Percentiles rank a stretch among this genome's conserved stretches.
These are phyloP conservation scores for Nannoperca obscura DNA, from an alignment of 2,797 vertebrate genomes.

Conservation along the genomic window DNA sequence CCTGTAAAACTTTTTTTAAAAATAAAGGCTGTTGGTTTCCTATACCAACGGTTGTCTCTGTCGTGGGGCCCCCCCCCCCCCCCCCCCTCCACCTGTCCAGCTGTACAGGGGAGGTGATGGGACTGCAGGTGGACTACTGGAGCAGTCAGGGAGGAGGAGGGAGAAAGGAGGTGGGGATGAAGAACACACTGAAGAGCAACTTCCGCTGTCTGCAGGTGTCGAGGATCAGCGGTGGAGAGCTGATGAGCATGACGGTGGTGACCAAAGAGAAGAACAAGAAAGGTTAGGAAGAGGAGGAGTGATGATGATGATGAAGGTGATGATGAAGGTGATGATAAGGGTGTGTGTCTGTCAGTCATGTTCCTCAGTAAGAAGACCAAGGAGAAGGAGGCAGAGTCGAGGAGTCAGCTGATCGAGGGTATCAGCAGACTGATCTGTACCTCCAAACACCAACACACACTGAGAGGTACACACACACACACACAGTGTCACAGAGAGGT, in stretches of 20 bases:
- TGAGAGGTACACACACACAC: conserved; percentile 72
- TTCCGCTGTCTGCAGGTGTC: conserved; percentile 83
- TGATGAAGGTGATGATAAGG: not conserved
- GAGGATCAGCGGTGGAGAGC: conserved; percentile 61
- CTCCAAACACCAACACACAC: conserved; percentile 84
- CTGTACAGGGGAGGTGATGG: conserved; percentile 79
- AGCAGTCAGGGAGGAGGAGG: conserved; percentile 65
- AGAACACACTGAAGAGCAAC: conserved; percentile 84
- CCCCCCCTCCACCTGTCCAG: conserved; percentile 40
- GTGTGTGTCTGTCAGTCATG: conserved; percentile 73
- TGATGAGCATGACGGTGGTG: conserved; percentile 85
- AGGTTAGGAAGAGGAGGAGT: conserved; percentile 59
- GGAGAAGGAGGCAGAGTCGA: conserved; percentile 82
- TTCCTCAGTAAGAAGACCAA: conserved; percentile 84
- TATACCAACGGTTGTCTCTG: not conserved
- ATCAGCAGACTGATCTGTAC: conserved; percentile 85
- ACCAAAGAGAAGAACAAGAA: conserved; percentile 86
- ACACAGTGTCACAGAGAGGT: conserved; percentile 5
- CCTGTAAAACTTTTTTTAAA: conserved; percentile 60
- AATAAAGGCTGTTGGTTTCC: not conserved
- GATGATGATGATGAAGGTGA: not conserved
- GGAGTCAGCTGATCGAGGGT: conserved; percentile 83
- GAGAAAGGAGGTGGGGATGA: conserved; percentile 73
- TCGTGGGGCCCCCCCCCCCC: too few relatives aligned
- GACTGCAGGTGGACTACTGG: conserved; percentile 86